phyloP scores from a whole-genome alignment of 2,113 vertebrate genomes.

The Motacilla alba region DNA sequence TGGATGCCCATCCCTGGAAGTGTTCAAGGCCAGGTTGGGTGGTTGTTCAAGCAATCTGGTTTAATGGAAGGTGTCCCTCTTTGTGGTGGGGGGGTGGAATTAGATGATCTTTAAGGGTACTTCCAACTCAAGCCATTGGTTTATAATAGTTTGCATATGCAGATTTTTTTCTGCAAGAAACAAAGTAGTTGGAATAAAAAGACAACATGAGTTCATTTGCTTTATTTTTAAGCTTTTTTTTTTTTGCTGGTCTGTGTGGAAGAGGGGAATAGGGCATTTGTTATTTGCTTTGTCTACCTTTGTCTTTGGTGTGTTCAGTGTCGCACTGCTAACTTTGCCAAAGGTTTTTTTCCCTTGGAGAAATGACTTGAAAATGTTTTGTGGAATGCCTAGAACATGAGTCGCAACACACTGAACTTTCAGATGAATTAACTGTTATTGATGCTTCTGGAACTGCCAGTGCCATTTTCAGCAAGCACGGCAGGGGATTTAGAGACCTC shows the following conservation, averaged over 20 bases:
- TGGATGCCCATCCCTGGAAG: background rate
- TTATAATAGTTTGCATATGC: background rate
- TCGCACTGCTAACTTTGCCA: background rate
- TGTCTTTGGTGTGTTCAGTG: background rate
- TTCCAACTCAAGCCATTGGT: background rate
- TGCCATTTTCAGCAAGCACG: background rate
- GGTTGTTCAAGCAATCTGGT: background rate
- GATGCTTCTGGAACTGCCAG: background rate
- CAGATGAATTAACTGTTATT: background rate
- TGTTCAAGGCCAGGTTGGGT: background rate
- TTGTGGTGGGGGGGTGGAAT: accelerated
- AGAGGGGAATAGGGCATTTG: background rate
- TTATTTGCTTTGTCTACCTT: background rate
- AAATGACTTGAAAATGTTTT: background rate
- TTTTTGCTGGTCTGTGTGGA: background rate
- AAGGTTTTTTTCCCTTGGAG: background rate
- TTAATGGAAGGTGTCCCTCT: background rate
- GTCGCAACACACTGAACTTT: background rate
- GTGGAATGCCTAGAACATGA: background rate
- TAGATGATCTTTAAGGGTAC: background rate
- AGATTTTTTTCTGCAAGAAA: background rate
- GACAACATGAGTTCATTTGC: accelerated
- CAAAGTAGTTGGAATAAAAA: background rate
- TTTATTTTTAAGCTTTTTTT: background rate
- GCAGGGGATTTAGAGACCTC: background rate